Base-by-base conservation (phyloP, 2,888 invertebrate genomes). In the Pteria penguin region DNA sequence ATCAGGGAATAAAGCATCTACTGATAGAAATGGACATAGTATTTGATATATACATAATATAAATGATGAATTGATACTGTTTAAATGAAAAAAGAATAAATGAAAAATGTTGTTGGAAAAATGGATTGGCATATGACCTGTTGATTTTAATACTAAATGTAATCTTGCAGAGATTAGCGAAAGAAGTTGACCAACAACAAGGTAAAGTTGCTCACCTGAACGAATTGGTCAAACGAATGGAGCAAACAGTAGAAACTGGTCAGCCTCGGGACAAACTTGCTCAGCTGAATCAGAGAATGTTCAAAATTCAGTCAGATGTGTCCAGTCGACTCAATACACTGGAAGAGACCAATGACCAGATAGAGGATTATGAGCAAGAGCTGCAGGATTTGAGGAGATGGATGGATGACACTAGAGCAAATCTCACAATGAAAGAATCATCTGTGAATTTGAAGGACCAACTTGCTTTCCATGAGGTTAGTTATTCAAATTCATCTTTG, bases 311-410 rank as follows among this genome's bases (percentile, higher is more conserved):
- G 61, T 73, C 80, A 26, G 76, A 80, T 69, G 79, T 83, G 8
- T 75, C 77, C 8, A 82, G 82, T 52, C 79, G 84, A 45, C 79
- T 86, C 93, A 96, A 96, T 61, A 93, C 97, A 85, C 94, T 98
- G 77, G 96, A 96, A 94, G 98, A 98, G 93, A 95, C 97, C 69
- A 95, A 96, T 63, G 97, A 97, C 91, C 97, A 98, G 93, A 98
- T 98, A 97, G 97, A 97, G 91, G 96, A 98, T 92, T 98, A 97
- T 93, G 97, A 98, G 93, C 96, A 95, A 92, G 98, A 98, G 92
- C 94, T 98, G 92, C 96, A 96, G 92, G 97, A 98, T 86, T 96
- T 96, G 61, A 95, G 95, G 78, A 94, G 94, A 82, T 98, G 97
- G 97, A 95, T 97, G 85, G 97, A 97, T 79, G 97, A 97, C 89